Evolutionary conservation across 2,888 invertebrate genomes (phyloP).

Genomic region (Meteorus cinctellus): DNA sequence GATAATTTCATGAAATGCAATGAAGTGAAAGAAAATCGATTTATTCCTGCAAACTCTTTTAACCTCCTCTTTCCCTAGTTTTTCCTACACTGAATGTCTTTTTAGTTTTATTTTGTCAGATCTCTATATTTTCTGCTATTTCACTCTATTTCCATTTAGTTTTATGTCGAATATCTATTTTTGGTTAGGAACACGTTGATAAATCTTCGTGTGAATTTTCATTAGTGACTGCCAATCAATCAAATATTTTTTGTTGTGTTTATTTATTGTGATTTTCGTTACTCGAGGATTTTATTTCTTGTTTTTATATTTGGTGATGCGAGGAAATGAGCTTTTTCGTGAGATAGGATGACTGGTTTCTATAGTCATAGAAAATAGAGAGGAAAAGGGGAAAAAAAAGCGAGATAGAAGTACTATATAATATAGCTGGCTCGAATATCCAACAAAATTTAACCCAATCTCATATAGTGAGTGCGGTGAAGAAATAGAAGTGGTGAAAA

Average conservation of each 20-base stretch:
- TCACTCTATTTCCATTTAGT: not conserved
- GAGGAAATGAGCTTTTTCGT: not conserved
- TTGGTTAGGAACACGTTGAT: not conserved
- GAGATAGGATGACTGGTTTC: not conserved
- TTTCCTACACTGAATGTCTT: too few relatives aligned
- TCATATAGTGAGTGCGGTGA: conserved; percentile 4
- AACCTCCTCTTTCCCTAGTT: too few relatives aligned
- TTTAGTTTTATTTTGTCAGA: too few relatives aligned
- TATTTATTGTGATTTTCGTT: too few relatives aligned
- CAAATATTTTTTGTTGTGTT: not conserved
- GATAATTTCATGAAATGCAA: too few relatives aligned
- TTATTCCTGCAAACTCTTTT: too few relatives aligned
- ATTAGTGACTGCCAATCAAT: conserved; percentile 12
- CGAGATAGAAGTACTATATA: not conserved
- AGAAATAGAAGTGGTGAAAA: not conserved
- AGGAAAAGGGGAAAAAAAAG: not conserved
- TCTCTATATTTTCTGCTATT: not conserved
- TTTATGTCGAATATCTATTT: not conserved
- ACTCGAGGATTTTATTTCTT: not conserved
- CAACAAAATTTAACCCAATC: conserved; percentile 5
- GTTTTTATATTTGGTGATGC: not conserved
- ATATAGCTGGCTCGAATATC: too few relatives aligned
- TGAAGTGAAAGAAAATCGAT: too few relatives aligned
- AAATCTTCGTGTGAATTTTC: conserved; percentile 11
- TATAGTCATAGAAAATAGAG: not conserved